These are phyloP conservation scores for Drosophila lowei DNA, from an alignment of 1,140 invertebrate genomes.

Conservation along the genomic window DNA sequence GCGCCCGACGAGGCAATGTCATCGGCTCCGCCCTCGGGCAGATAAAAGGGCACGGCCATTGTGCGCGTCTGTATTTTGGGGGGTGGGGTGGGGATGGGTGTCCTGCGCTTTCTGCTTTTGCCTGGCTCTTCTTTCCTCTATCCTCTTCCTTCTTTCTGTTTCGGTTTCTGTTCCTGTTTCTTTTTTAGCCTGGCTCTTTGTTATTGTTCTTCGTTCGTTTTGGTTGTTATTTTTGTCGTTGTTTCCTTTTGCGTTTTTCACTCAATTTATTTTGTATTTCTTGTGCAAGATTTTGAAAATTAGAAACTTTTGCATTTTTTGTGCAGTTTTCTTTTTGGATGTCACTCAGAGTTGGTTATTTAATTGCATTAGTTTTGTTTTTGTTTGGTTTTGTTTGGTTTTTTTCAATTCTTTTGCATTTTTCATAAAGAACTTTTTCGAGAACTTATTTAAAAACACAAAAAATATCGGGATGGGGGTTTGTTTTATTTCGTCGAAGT, in stretches of 20 bases:
- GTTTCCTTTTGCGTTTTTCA: conserved; percentile 51
- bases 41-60: conserved; percentile 83
- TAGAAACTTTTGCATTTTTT: conserved; percentile 72
- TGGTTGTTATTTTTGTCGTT: conserved; percentile 21
- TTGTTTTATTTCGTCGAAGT: conserved; percentile 52
- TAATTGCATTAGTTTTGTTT: conserved; percentile 1
- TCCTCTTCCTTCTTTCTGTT: conserved; percentile 36
- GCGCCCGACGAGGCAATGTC: conserved; percentile 67
- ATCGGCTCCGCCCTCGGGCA: conserved; percentile 78
- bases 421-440: conserved; percentile 58
- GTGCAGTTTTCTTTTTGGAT: conserved; percentile 40
- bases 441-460: conserved; percentile 76
- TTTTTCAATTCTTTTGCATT: conserved; percentile 64
- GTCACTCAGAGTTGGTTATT: conserved; percentile 52
- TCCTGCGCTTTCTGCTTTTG: conserved; percentile 1
- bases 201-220: conserved; percentile 37
- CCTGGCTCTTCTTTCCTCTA: conserved; percentile 13
- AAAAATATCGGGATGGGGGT: conserved; percentile 32
- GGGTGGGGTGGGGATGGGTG: conserved; percentile 6
- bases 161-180: conserved; percentile 24
- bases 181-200: conserved; percentile 37
- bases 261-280: conserved; percentile 78
- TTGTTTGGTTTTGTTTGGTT: conserved; percentile 5
- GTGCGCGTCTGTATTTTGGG: conserved; percentile 14
- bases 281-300: conserved; percentile 75